Base-by-base conservation (phyloP, 2,113 vertebrate genomes). In the Oostethus manadensis region DNA sequence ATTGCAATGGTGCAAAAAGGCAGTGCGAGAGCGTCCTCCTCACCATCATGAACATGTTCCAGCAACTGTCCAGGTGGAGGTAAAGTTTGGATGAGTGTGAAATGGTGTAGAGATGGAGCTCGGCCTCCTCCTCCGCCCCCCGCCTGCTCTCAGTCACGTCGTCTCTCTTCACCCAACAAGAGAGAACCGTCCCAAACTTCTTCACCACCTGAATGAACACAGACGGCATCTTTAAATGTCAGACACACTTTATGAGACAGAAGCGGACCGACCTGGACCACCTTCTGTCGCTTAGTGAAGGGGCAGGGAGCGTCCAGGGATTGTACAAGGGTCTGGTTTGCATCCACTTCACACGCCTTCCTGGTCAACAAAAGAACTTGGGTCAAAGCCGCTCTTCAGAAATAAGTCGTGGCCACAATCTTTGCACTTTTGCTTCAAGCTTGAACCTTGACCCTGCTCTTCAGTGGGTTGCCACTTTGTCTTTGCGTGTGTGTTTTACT, bases 41-140 rank as follows among this genome's bases (percentile, higher is more conserved):
- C 80, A 91, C 90, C 6, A 90, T 90, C 1, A 90, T 69, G 51
- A 79, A 88, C 51, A 87, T 88, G 84, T 68, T 89, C 90, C 90
- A 91, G 0, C 66, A 72, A 70, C 81, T 90, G 71, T 85, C 87
- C 5, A 91, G 80, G 8, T 85, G 82, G 14, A 89, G 71, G 73
- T 85, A 90, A 57, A 91, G 78, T 56, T 69, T 82, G 22, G 90
- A 90, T 0, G 62, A 56, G 10, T 49, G 73, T 1, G 88, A 88
- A 2, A 89, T 70, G 0, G 77, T 73, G 42, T 90, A 91, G 0
- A 91, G 82, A 47, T 91, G 89, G 20, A 91, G 82, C 77, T 89
- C 88, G 0, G 68, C 74, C 67, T 85, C 82, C 6, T 51, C 64
- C 62, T 76, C 66, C 55, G 1, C 2, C 35, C 35, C 9, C 35